These are phyloP conservation scores for Rotaria magnacalcarata DNA, from an alignment of 2,888 invertebrate genomes.

Conservation along the genomic window DNA sequence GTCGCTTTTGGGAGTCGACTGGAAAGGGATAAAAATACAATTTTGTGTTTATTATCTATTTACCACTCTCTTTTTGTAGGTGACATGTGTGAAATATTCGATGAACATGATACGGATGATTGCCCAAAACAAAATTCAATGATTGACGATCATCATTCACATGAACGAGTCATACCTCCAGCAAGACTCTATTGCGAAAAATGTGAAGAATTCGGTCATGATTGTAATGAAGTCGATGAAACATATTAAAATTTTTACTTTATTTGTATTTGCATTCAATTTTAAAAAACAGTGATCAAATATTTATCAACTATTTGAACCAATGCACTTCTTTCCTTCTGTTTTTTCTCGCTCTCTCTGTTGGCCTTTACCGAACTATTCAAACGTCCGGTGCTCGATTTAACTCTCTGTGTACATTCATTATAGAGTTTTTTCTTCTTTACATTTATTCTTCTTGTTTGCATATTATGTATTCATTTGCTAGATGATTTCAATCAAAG, in stretches of 20 bases:
- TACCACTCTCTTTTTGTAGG: not conserved
- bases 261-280: not conserved
- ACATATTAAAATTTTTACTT: not conserved
- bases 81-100: slow-evolving; percentile 36
- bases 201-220: slow-evolving; percentile 30
- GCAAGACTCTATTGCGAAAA: not conserved
- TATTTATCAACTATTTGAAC: not conserved
- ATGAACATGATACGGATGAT: slow-evolving; percentile 31
- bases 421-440: not conserved
- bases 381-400: not conserved
- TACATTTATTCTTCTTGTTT: not conserved
- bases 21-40: too few relatives aligned
- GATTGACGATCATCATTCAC: not conserved
- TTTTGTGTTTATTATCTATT: not conserved
- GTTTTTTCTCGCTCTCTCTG: not conserved
- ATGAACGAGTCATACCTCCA: not conserved
- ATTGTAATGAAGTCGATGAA: slow-evolving; percentile 8
- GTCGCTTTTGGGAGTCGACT: too few relatives aligned
- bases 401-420: not conserved
- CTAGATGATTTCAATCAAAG: not conserved
- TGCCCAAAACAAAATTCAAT: slow-evolving; percentile 33
- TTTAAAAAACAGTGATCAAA: slow-evolving; percentile 10
- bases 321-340: not conserved
- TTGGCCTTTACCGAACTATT: not conserved
- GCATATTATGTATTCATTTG: slow-evolving; percentile 1